Percentiles rank a stretch among this genome's conserved stretches.
Evolutionary conservation across 1,140 invertebrate genomes (phyloP).

Genomic region (Cydia splendana): DNA sequence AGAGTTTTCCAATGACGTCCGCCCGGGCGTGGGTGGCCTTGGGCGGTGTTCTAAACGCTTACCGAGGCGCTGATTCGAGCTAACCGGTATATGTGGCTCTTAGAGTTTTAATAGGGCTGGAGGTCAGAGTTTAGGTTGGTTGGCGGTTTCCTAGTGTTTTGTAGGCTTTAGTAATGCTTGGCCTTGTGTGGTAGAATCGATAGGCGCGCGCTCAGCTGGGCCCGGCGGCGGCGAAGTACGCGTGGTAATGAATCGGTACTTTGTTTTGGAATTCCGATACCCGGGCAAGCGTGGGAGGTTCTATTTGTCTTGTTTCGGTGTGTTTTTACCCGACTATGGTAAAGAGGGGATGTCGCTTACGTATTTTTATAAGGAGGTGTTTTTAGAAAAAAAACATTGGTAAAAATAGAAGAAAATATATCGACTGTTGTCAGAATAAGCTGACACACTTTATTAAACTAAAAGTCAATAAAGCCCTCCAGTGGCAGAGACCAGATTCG

Average conservation of each 20-base stretch:
- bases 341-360: neutral
- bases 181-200: slow-evolving; percentile 56
- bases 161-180: neutral
- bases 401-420: too few relatives aligned
- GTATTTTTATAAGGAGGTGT: neutral
- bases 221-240: slow-evolving; percentile 3
- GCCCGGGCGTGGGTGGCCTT: slow-evolving; percentile 51
- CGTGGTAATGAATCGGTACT: slow-evolving; percentile 25
- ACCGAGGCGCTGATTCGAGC: neutral
- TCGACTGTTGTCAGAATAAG: too few relatives aligned
- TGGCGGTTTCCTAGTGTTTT: neutral
- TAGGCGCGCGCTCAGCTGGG: slow-evolving; percentile 56
- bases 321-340: neutral
- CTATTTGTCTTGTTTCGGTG: neutral
- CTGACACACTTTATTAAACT: too few relatives aligned
- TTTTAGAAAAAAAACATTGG: too few relatives aligned
- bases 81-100: neutral
- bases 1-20: slow-evolving; percentile 25
- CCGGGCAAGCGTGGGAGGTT: slow-evolving; percentile 9
- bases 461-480: too few relatives aligned
- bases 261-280: slow-evolving; percentile 2
- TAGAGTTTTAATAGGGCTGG: neutral
- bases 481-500: too few relatives aligned
- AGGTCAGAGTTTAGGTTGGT: neutral
- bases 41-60: neutral